Percentiles rank a stretch among this genome's conserved stretches.
Evolutionary conservation across 2,113 vertebrate species (phyloP).

Genomic region (Eublepharis macularius): DNA sequence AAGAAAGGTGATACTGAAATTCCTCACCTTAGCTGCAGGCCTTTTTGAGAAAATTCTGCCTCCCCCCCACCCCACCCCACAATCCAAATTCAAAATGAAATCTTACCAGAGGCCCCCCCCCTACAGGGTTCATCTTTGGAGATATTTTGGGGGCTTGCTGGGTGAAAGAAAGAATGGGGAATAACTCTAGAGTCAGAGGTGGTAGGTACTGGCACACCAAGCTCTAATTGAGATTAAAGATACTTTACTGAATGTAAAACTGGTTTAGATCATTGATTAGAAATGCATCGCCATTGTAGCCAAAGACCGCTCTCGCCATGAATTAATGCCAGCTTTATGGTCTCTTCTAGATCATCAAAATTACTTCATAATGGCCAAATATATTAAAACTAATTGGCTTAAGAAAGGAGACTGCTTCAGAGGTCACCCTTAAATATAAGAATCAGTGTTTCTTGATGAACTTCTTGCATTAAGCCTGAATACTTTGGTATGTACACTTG

Average conservation of each 20-base stretch:
- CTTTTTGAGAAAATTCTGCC: too few relatives aligned
- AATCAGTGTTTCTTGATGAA: not conserved
- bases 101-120: not conserved
- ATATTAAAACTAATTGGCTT: not conserved
- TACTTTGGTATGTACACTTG: not conserved
- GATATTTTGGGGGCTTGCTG: not conserved
- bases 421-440: not conserved
- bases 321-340: not conserved
- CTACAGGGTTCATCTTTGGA: not conserved
- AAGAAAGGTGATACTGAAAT: too few relatives aligned
- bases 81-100: not conserved
- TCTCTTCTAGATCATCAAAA: not conserved
- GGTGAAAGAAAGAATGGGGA: not conserved
- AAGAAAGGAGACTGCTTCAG: not conserved
- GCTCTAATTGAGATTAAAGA: not conserved
- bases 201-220: not conserved
- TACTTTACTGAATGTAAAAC: not conserved
- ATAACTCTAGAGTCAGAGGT: not conserved
- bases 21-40: too few relatives aligned
- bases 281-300: not conserved
- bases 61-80: too few relatives aligned
- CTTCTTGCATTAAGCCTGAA: not conserved
- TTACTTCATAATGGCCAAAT: slow-evolving; percentile 13
- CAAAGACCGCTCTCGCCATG: not conserved
- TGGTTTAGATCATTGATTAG: not conserved